Base-by-base conservation (phyloP, 2,888 invertebrate species). In the Disparrhopalites patrizii region DNA sequence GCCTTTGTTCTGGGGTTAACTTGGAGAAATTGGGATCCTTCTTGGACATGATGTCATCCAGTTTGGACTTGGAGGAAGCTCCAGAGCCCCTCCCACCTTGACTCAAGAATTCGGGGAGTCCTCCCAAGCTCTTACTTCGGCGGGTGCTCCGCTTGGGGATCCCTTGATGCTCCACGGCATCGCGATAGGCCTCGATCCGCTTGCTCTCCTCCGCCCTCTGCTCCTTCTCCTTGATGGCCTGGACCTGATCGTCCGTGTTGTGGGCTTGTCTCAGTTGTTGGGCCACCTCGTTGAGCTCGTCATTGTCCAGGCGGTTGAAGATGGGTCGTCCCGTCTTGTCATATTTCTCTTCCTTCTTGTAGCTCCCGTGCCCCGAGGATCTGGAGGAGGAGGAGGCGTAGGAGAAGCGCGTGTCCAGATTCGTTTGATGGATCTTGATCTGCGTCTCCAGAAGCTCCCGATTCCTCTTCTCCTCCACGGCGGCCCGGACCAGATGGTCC, bases 291-390 rank as follows among this genome's bases (percentile, higher is more conserved):
- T 23, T 10, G 8, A 47, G 25, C 2, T 47, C 54, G 30, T n/a
- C 18, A 23, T 31, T 28, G 13, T 10, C 20, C n/a, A 54, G 31
- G 54, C 60, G 25, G 15, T 61, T 51, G 1, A 61, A 13, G 18
- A 61, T 61, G 5, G 60, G 60, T 4, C 23, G 7, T 23, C 60
- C 60, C 8, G 3, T 50, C 8, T 50, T 23, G 33, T 61, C 60
- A 33, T 33, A 61, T 33, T 61, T 61, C 3, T 61, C 50, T 18
- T 60, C 60, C 2, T 30, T 1, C 2, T 18, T 36, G 15, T 27
- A 38, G 36, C 36, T 8, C 36, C 36, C 36, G 8, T 13, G 36
- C 8, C 10, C 36, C 15, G 13, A 13, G 5, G 1, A 33, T 3
- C 15, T 33, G 13, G 18, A 18, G n/a, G n/a, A n/a, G n/a, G n/a